A percentile compares a stretch with the other conserved stretches of the same genome.
Evolutionary conservation across 2,113 vertebrate genomes (phyloP).

Genomic region (Stercorarius parasiticus): DNA sequence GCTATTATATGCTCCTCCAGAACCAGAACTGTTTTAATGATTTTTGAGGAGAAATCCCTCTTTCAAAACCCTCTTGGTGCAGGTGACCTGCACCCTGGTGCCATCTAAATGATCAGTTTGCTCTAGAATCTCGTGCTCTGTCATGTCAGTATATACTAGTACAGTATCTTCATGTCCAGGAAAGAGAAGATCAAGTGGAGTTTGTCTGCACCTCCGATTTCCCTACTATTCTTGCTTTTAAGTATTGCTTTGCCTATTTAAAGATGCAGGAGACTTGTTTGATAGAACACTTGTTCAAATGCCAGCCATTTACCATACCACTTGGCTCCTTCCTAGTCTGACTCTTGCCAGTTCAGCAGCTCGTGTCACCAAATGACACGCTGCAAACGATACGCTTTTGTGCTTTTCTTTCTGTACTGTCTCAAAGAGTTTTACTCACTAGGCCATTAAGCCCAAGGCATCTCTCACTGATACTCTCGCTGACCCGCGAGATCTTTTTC

Average conservation of each 20-base stretch:
- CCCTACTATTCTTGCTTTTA: neutral
- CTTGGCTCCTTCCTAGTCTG: neutral
- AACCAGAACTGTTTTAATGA: neutral
- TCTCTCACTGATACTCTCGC: neutral
- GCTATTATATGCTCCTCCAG: neutral
- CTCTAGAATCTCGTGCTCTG: neutral
- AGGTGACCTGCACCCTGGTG: neutral
- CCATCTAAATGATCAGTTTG: neutral
- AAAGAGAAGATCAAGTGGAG: neutral
- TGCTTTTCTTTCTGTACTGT: neutral
- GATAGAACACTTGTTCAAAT: neutral
- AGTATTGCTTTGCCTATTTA: neutral
- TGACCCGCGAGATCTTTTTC: neutral
- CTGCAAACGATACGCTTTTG: neutral
- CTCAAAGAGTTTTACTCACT: neutral
- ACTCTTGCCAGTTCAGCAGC: neutral
- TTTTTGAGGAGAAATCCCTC: neutral
- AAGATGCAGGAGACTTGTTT: neutral
- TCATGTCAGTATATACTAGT: neutral
- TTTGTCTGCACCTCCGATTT: neutral
- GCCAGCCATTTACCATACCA: neutral
- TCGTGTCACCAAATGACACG: fast-evolving
- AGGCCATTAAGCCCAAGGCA: neutral
- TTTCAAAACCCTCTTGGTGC: neutral
- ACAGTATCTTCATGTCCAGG: neutral